These are phyloP conservation scores for Oryzias curvinotus DNA, from an alignment of 2,113 vertebrate genomes.

Conservation along the genomic window DNA sequence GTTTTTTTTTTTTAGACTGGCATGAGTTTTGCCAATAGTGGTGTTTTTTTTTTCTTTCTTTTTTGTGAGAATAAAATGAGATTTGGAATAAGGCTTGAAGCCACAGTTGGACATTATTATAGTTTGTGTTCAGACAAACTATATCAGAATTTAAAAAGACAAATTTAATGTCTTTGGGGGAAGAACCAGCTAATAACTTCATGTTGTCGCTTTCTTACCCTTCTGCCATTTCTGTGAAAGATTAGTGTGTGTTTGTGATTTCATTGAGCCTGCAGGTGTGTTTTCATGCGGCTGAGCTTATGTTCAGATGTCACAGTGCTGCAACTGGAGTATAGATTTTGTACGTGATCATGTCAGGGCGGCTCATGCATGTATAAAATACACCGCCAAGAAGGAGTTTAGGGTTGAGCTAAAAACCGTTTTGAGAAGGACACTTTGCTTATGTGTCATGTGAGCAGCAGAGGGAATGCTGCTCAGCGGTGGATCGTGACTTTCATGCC, in stretches of 20 bases:
- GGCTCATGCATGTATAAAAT: conserved; percentile 16
- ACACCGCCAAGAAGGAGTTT: neutral
- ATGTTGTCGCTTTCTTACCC: conserved; percentile 9
- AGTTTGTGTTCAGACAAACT: conserved; percentile 3
- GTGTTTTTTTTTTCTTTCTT: conserved; percentile 2
- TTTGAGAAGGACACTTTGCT: conserved; percentile 6
- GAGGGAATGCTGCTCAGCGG: conserved; percentile 18
- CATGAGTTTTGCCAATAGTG: conserved; percentile 4
- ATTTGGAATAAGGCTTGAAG: conserved; percentile 18
- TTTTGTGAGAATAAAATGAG: conserved; percentile 2
- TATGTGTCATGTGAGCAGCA: too few relatives aligned
- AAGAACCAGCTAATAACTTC: conserved; percentile 29
- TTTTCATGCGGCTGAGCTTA: conserved; percentile 9
- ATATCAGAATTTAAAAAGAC: conserved; percentile 24
- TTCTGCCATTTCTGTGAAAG: neutral
- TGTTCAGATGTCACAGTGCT: conserved; percentile 1
- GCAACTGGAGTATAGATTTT: conserved; percentile 2
- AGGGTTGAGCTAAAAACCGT: conserved; percentile 19
- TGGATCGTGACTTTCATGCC: conserved; percentile 48
- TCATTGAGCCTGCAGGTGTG: neutral
- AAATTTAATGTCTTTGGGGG: conserved; percentile 16
- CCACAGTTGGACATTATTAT: conserved; percentile 2
- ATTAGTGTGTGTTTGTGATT: conserved; percentile 6
- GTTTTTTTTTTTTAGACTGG: conserved; percentile 29
- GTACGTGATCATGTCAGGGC: conserved; percentile 19